Evolutionary conservation across 2,113 vertebrate species (phyloP).

Genomic region (Meriones unguiculatus): DNA sequence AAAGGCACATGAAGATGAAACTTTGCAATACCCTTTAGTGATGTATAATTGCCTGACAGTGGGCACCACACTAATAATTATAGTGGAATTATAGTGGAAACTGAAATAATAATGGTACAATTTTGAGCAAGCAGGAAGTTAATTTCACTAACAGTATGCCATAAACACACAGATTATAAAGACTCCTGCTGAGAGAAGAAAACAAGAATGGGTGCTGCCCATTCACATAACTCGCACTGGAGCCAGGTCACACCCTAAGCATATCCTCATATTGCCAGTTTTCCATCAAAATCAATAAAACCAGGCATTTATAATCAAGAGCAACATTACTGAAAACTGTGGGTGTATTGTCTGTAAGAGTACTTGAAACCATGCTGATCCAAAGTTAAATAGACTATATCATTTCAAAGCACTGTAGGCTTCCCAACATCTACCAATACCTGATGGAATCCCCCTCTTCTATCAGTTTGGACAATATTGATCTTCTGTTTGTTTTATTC

Average conservation of each 20-base stretch:
- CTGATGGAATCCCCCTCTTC: background rate
- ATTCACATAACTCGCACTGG: background rate
- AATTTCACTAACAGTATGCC: constrained; percentile 50
- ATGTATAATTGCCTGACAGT: constrained; percentile 53
- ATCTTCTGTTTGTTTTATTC: background rate
- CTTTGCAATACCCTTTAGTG: background rate
- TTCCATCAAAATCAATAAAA: background rate
- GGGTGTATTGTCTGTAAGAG: background rate
- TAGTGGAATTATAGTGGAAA: constrained; percentile 44
- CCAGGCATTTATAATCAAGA: background rate
- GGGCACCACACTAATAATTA: background rate
- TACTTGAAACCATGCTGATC: background rate
- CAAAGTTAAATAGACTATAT: background rate
- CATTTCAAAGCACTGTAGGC: background rate
- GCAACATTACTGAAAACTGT: background rate
- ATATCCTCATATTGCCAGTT: background rate
- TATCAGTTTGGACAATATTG: background rate
- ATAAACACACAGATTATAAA: constrained; percentile 37
- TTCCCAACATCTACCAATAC: background rate
- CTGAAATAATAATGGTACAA: constrained; percentile 60
- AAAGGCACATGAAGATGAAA: background rate
- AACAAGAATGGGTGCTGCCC: background rate
- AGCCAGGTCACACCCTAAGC: background rate
- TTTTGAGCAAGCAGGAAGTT: constrained; percentile 44
- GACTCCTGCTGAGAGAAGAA: constrained; percentile 29